phyloP scores from a whole-genome alignment of 1,140 invertebrate species.

The Solen grandis region DNA sequence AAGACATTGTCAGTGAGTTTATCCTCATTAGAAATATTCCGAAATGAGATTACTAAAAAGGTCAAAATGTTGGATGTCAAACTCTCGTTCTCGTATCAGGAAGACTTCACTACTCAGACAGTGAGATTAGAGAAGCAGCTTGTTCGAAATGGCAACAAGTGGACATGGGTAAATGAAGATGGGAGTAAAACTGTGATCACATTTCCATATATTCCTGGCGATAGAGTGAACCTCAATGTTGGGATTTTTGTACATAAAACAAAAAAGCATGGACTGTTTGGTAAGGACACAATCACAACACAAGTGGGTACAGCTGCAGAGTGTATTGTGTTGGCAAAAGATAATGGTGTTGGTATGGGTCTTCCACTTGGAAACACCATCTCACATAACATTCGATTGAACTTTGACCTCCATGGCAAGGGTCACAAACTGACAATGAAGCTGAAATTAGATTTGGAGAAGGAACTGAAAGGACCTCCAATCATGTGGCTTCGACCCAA shows the following conservation, averaged over 20 bases:
- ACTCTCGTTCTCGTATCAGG: slow-evolving; percentile 65
- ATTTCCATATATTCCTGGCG: slow-evolving; percentile 65
- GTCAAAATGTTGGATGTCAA: slow-evolving; percentile 67
- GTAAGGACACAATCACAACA: slow-evolving; percentile 61
- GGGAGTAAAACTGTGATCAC: slow-evolving; percentile 52
- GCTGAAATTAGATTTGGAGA: slow-evolving; percentile 53
- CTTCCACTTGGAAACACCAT: slow-evolving; percentile 58
- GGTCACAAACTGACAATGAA: slow-evolving; percentile 65
- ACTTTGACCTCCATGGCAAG: slow-evolving; percentile 64
- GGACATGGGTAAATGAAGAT: slow-evolving; percentile 59
- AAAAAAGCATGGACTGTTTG: slow-evolving; percentile 65
- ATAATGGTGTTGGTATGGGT: slow-evolving; percentile 64
- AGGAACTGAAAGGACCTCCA: slow-evolving; percentile 59
- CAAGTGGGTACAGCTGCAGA: slow-evolving; percentile 65
- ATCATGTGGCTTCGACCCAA: slow-evolving; percentile 65
- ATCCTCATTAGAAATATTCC: slow-evolving; percentile 61
- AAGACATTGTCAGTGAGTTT: slow-evolving; percentile 57
- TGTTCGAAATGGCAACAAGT: slow-evolving; percentile 65
- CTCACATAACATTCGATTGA: slow-evolving; percentile 61
- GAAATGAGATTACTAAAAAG: slow-evolving; percentile 64
- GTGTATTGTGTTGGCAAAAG: slow-evolving; percentile 62
- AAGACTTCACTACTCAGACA: slow-evolving; percentile 61
- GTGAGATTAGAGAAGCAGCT: slow-evolving; percentile 62
- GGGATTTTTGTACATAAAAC: slow-evolving; percentile 65
- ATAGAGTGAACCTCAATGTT: slow-evolving; percentile 65